Conservation (phyloP, 1,140 invertebrate species). For the Formica selysi region DNA sequence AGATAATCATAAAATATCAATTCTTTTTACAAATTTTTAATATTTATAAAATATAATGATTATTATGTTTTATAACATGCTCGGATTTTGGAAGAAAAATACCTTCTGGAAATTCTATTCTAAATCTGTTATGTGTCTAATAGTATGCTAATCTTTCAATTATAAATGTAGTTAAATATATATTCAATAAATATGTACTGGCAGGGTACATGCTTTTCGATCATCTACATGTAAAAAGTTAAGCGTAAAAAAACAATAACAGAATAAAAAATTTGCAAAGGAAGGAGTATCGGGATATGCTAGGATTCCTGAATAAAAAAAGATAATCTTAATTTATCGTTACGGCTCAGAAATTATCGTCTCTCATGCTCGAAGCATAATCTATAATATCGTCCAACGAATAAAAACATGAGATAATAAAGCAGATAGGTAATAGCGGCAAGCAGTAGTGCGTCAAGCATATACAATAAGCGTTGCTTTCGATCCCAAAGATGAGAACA, state of each 20-base stretch:
- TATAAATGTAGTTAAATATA: background rate
- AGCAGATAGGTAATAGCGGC: conserved; percentile 22
- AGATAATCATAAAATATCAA: conserved; percentile 50
- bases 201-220: conserved; percentile 66
- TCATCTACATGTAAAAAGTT: conserved; percentile 50
- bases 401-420: conserved; percentile 45
- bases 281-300: conserved; percentile 13
- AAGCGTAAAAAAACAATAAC: conserved; percentile 57
- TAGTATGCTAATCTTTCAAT: background rate
- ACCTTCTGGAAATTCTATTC: conserved; percentile 35
- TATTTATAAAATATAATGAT: conserved; percentile 9
- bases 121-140: conserved; percentile 45
- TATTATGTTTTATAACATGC: conserved; percentile 43
- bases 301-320: conserved; percentile 30
- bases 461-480: conserved; percentile 53
- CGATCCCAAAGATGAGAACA: background rate
- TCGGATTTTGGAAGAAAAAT: conserved; percentile 3
- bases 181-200: conserved; percentile 37
- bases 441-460: conserved; percentile 40
- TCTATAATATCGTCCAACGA: conserved; percentile 5
- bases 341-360: conserved; percentile 34
- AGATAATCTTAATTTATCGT: conserved; percentile 24
- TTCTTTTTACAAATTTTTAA: conserved; percentile 42
- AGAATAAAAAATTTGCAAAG: conserved; percentile 55
- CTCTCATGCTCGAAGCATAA: conserved; percentile 13